Evolutionary conservation across 2,113 vertebrate species (phyloP), one percentile per base, ranked within the genome.

Genomic region (Rhynchopsitta pachyrhyncha): DNA sequence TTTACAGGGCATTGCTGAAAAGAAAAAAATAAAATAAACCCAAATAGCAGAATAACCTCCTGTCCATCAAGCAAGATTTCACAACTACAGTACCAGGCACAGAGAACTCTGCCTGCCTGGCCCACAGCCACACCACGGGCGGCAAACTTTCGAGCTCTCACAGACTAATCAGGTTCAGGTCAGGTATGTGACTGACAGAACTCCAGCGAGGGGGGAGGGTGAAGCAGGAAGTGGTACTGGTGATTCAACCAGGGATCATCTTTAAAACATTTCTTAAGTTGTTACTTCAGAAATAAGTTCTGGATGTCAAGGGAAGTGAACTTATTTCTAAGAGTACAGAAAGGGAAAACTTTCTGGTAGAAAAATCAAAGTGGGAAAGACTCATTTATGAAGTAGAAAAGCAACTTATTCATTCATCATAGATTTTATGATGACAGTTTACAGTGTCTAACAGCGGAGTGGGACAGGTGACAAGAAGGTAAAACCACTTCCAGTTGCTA

Each of bases 61-160:
- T 35, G 81, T 94, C 88, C 88, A 91, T 91, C 93, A 92, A 87
- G 49, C 28, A 82, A 91, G 88, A 96, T 95, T 97, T 89, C 96
- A 87, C 93, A 93, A 69, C 92, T 84, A 93, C 81, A 89, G 95
- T 97, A 96, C 96, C 96, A 97, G 96, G 96, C 96, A 47, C 92
- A 79, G 92, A 93, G 92, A 93, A 96, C 91, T 88, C 96, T 95
- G 92, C 90, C 73, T 97, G 80, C 53, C 91, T 95, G 96, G 95
- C 96, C 91, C 79, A 69, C 83, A 95, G 96, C 95, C 96, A 96
- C 83, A 70, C 88, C 2, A 46, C 2, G 5, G 84, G 92, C 8
- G 3, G 96, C 70, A 91, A 93, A 93, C 88, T 89, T 94, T 94
- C 62, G 53, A 91, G 35, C 63, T 93, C 84, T 94, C 83, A 52